Conservation (phyloP, 1,140 invertebrate species). For the Atopsyche davidsoni region DNA sequence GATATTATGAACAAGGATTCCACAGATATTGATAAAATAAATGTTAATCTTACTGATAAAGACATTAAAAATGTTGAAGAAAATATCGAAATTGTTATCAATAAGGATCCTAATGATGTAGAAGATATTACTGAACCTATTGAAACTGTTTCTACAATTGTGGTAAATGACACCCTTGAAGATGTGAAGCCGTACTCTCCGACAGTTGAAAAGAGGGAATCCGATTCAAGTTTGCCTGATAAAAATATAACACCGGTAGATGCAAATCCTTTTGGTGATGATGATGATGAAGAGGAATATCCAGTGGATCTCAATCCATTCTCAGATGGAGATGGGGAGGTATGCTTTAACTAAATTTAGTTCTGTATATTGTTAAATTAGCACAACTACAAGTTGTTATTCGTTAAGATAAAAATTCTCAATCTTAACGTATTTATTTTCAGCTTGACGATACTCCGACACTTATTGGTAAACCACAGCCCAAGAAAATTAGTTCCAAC, state of each 20-base stretch:
- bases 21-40: no score
- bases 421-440: no score
- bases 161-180: background rate
- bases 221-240: no score
- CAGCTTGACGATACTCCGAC: no score
- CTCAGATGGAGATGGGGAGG: conserved; percentile 57
- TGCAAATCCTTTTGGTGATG: conserved; percentile 14
- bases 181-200: conserved; percentile 1
- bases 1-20: no score
- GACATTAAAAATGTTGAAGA: conserved; percentile 9
- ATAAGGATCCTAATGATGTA: conserved; percentile 12
- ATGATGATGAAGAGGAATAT: conserved; percentile 47
- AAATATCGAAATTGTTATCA: conserved; percentile 19
- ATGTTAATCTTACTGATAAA: no score
- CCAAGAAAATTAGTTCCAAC: conserved; percentile 49
- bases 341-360: no score
- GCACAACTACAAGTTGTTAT: no score
- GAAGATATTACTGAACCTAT: background rate
- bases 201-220: conserved; percentile 32
- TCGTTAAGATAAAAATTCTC: no score
- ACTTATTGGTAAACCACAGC: background rate
- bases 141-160: background rate
- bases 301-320: conserved; percentile 78
- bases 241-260: no score
- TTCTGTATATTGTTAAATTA: no score